Evolutionary conservation across 2,113 vertebrate genomes (phyloP), one percentile per base, ranked within the genome.

Genomic region (Cyprinodon variegatus): DNA sequence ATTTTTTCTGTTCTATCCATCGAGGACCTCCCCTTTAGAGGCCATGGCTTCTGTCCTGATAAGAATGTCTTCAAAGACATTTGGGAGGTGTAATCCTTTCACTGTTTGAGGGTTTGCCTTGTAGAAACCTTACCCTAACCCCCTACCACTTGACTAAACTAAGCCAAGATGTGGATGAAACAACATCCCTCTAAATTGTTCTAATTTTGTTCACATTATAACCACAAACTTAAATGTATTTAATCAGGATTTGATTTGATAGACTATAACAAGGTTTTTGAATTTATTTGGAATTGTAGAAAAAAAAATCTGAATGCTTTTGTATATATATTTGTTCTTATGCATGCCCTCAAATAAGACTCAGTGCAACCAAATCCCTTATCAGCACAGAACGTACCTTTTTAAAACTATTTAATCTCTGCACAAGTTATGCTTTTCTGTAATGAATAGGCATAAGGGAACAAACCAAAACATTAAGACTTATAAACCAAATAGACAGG

Each of bases 131-230:
- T 3, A 10, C 8, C 46, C 13, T 13, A 29, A 1, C 1, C 29
- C 29, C 29, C 29, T 29, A 29, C 29, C 29, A 29, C 29, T 29
- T 29, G 29, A 29, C 29, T 29, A 29, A 29, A 29, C 29, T 29
- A 29, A 29, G 29, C 29, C 29, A 29, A 29, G 29, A 29, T 29
- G 29, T 29, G 29, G 29, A 29, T n/a, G n/a, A 29, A 29, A 29
- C 1, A 1, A 29, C 29, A 29, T 1, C 1, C 1, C 1, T 1
- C 1, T 1, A 29, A 1, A 29, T 29, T 29, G 29, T 29, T 29
- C 29, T 29, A 1, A 29, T 29, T 29, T 29, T 29, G 29, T 29
- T 29, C 1, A 29, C 29, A 29, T 29, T 29, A 1, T 29, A 29
- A 29, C 29, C 29, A 29, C 29, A 29, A 29, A 29, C 29, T 29